phyloP scores from a whole-genome alignment of 2,888 invertebrate species.

The Tachina grossa region DNA sequence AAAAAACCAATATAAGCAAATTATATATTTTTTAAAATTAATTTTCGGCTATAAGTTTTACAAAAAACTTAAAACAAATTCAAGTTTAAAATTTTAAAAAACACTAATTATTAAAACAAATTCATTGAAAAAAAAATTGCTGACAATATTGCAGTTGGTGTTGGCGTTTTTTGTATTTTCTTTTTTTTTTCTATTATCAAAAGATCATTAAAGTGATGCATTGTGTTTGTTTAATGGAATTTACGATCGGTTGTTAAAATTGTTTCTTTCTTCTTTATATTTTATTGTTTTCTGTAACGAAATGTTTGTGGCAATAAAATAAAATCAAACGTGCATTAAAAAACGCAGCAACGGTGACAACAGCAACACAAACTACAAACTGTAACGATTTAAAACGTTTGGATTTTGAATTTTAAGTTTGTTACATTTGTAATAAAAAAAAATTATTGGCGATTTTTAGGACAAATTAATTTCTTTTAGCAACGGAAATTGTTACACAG shows the following conservation, averaged over 20 bases:
- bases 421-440: slow-evolving; percentile 6
- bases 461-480: neutral
- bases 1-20: slow-evolving; percentile 10
- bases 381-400: slow-evolving; percentile 17
- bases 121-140: slow-evolving; percentile 35
- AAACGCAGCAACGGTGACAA: slow-evolving; percentile 25
- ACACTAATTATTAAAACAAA: too few species aligned
- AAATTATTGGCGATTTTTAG: neutral
- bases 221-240: slow-evolving; percentile 46
- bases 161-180: slow-evolving; percentile 33
- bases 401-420: slow-evolving; percentile 32
- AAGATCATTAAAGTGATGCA: slow-evolving; percentile 33
- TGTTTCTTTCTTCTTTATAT: slow-evolving; percentile 4
- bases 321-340: slow-evolving; percentile 65
- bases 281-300: slow-evolving; percentile 44
- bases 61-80: slow-evolving; percentile 29
- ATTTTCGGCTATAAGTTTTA: slow-evolving; percentile 49
- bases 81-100: too few species aligned
- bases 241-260: slow-evolving; percentile 28
- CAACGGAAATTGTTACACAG: slow-evolving; percentile 21
- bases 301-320: slow-evolving; percentile 67
- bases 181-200: neutral
- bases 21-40: slow-evolving; percentile 16
- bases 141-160: slow-evolving; percentile 34
- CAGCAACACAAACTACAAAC: slow-evolving; percentile 11